Percentiles rank a stretch among this genome's conserved stretches.
Conservation (phyloP, 2,113 vertebrate species). For the Marmota monax region DNA sequence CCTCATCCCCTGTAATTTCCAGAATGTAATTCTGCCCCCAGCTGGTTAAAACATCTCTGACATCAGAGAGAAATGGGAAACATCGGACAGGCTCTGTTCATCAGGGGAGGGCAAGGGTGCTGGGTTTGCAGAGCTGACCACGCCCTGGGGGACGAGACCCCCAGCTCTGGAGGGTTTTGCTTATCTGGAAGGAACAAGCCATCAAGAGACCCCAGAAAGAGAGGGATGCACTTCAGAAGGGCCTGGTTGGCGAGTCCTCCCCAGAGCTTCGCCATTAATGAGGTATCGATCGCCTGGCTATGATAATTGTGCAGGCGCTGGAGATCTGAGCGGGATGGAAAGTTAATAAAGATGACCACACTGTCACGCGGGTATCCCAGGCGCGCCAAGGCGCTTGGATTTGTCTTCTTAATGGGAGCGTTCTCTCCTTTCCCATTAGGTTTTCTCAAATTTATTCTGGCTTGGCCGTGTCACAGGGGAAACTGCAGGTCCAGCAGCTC, state of each 20-base stretch:
- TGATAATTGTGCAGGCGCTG: conserved; percentile 65
- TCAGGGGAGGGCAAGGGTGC: conserved; percentile 63
- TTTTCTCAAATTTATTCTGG: conserved; percentile 49
- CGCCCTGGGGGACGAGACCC: conserved; percentile 65
- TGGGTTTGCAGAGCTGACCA: conserved; percentile 73
- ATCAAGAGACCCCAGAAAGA: conserved; percentile 58
- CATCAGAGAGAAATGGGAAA: conserved; percentile 83
- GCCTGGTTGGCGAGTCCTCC: conserved; percentile 69
- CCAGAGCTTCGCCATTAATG: conserved; percentile 75
- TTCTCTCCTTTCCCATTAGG: conserved; percentile 61
- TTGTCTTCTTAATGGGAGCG: conserved; percentile 52
- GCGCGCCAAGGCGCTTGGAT: rapidly evolving
- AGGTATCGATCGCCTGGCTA: neutral
- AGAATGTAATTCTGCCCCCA: conserved; percentile 99
- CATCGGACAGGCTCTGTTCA: conserved; percentile 60
- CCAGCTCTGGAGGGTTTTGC: conserved; percentile 31
- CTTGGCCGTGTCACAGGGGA: neutral
- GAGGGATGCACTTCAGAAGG: conserved; percentile 74
- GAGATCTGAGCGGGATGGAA: conserved; percentile 1
- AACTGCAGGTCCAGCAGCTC: neutral
- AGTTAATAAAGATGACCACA: conserved; percentile 65
- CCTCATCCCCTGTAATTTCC: conserved; percentile 84
- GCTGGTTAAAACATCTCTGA: conserved; percentile 92
- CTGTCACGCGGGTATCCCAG: neutral
- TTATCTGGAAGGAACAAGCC: neutral